Conservation (phyloP, 2,797 vertebrate species). For the Tympanoctomys barrerae region DNA sequence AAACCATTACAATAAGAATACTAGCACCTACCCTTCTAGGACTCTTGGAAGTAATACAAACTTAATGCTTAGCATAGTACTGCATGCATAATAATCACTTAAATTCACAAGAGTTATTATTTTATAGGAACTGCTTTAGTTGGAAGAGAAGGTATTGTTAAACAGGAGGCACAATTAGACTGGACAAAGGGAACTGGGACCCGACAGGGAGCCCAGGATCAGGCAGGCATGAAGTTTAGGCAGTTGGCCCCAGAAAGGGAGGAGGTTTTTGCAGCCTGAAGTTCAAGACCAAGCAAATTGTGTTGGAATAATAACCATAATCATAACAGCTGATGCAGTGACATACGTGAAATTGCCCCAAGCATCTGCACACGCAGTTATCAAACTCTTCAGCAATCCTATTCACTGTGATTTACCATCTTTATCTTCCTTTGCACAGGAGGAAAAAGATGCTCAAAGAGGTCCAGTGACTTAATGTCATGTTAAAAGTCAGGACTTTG, state of each 20-base stretch:
- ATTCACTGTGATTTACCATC: not conserved
- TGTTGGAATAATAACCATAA: not conserved
- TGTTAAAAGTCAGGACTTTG: not conserved
- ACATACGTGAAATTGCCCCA: not conserved
- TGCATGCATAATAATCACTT: not conserved
- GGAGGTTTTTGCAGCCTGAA: not conserved
- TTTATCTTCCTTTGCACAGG: not conserved
- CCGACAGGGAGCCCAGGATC: not conserved
- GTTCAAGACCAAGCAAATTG: constrained; percentile 5
- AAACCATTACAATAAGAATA: not conserved
- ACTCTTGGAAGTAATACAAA: not conserved
- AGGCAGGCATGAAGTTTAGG: not conserved
- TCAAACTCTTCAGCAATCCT: not conserved
- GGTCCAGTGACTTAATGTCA: not conserved
- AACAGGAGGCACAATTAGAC: not conserved
- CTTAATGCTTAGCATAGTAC: not conserved
- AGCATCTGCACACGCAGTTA: not conserved
- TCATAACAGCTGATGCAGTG: not conserved
- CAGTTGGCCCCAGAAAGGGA: not conserved
- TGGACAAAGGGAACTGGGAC: not conserved
- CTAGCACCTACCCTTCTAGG: not conserved
- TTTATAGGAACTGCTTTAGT: constrained; percentile 41
- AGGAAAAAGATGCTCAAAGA: not conserved
- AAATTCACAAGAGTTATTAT: not conserved
- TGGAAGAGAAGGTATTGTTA: constrained; percentile 16